A percentile compares a stretch with the other conserved stretches of the same genome.
Conservation (phyloP, 2,113 vertebrate species). For the Poeciliopsis occidentalis region DNA sequence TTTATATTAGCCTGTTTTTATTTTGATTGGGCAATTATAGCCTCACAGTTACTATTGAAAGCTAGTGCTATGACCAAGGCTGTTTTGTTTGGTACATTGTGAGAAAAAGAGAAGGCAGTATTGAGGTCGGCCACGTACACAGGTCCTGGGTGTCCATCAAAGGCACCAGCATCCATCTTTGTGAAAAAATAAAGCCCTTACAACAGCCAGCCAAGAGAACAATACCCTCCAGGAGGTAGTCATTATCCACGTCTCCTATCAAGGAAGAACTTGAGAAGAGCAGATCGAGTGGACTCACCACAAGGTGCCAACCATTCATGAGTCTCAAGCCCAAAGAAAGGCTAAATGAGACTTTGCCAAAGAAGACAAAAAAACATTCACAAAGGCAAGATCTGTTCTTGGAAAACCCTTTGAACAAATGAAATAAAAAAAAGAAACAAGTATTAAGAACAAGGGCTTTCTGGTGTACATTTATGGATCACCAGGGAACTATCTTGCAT, state of each 20-base stretch:
- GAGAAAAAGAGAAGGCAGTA: neutral
- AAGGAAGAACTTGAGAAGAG: slow-evolving; percentile 1
- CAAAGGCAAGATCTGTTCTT: neutral
- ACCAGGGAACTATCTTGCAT: neutral
- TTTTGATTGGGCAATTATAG: neutral
- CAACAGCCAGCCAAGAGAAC: neutral
- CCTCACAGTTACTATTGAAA: neutral
- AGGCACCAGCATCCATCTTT: neutral
- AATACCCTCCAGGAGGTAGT: slow-evolving; percentile 3
- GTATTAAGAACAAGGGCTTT: neutral
- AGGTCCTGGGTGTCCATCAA: neutral
- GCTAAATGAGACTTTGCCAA: neutral
- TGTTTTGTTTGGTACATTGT: neutral
- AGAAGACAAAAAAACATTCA: neutral
- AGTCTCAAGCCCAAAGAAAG: neutral
- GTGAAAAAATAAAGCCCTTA: neutral
- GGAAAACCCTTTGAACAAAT: neutral
- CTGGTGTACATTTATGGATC: neutral
- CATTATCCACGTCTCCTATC: neutral
- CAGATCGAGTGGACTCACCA: neutral
- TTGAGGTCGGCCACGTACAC: neutral
- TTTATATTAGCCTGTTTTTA: neutral
- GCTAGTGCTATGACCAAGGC: neutral
- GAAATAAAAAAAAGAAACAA: neutral
- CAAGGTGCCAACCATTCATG: neutral